Percentiles rank a stretch among this genome's conserved stretches.
Conservation (phyloP, 2,888 invertebrate species). For the Erebia ligea region DNA sequence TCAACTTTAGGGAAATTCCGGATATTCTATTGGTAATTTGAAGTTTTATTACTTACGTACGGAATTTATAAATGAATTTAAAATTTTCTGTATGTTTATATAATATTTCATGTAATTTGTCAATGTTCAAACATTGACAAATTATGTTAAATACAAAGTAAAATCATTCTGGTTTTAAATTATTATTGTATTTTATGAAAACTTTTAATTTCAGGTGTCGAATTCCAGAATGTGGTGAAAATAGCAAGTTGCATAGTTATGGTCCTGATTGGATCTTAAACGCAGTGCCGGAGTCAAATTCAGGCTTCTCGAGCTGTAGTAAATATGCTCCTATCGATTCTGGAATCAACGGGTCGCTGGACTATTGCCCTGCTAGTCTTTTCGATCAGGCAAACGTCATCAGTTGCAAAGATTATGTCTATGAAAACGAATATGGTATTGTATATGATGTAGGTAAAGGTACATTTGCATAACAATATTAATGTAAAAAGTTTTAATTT, state of each 20-base stretch:
- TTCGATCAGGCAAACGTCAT: conserved; percentile 47
- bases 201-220: conserved; percentile 60
- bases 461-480: too few relatives aligned
- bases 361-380: conserved; percentile 54
- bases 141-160: too few relatives aligned
- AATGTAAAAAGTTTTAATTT: too few relatives aligned
- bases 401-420: conserved; percentile 45
- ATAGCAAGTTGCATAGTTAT: conserved; percentile 42
- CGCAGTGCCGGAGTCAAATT: conserved; percentile 57
- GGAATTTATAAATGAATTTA: too few relatives aligned
- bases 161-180: neutral
- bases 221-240: conserved; percentile 66
- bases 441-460: conserved; percentile 48
- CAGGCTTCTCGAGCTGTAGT: conserved; percentile 63
- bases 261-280: conserved; percentile 60
- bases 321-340: conserved; percentile 51
- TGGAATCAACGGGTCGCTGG: conserved; percentile 44
- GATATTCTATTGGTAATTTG: too few relatives aligned
- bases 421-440: conserved; percentile 45
- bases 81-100: too few relatives aligned
- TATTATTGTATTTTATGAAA: neutral
- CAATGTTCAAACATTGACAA: too few relatives aligned
- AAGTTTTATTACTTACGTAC: too few relatives aligned
- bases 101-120: too few relatives aligned
- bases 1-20: too few relatives aligned